Conservation (phyloP, 2,888 invertebrate genomes). For the Aethes cnicana region DNA sequence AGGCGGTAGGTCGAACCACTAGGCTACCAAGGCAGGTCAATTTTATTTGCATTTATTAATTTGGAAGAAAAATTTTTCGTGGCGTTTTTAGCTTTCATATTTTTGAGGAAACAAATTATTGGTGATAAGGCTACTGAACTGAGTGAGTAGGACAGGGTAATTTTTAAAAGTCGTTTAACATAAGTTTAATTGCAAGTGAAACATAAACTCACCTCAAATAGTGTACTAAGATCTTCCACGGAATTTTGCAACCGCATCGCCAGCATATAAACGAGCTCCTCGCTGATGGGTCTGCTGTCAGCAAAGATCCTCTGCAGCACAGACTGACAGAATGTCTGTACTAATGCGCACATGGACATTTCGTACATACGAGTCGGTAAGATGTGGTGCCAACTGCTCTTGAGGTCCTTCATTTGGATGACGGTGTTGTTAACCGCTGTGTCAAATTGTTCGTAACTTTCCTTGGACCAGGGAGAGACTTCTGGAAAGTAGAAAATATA, state of each 20-base stretch:
- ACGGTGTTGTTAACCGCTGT: slow-evolving; percentile 60
- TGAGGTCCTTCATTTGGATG: slow-evolving; percentile 56
- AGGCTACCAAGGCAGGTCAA: too few relatives aligned
- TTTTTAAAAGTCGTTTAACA: too few relatives aligned
- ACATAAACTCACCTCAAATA: slow-evolving; percentile 60
- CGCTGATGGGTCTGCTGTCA: slow-evolving; percentile 54
- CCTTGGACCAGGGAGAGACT: slow-evolving; percentile 54
- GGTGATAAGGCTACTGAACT: too few relatives aligned
- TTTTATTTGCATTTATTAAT: too few relatives aligned
- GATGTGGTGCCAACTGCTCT: slow-evolving; percentile 54
- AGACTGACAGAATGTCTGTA: slow-evolving; percentile 57
- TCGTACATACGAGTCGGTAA: slow-evolving; percentile 67
- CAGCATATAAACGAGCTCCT: slow-evolving; percentile 63
- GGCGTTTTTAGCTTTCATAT: too few relatives aligned
- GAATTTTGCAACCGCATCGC: slow-evolving; percentile 57
- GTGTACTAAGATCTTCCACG: slow-evolving; percentile 44
- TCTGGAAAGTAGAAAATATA: slow-evolving; percentile 41
- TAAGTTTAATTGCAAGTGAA: too few relatives aligned
- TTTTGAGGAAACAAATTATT: too few relatives aligned
- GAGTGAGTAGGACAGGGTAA: too few relatives aligned
- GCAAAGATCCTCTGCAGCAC: slow-evolving; percentile 58
- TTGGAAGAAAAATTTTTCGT: too few relatives aligned
- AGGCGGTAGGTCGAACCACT: too few relatives aligned
- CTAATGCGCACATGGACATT: slow-evolving; percentile 59
- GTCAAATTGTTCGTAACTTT: slow-evolving; percentile 62